Conservation (phyloP, 2,888 invertebrate genomes). For the Masnerella sp. region DNA sequence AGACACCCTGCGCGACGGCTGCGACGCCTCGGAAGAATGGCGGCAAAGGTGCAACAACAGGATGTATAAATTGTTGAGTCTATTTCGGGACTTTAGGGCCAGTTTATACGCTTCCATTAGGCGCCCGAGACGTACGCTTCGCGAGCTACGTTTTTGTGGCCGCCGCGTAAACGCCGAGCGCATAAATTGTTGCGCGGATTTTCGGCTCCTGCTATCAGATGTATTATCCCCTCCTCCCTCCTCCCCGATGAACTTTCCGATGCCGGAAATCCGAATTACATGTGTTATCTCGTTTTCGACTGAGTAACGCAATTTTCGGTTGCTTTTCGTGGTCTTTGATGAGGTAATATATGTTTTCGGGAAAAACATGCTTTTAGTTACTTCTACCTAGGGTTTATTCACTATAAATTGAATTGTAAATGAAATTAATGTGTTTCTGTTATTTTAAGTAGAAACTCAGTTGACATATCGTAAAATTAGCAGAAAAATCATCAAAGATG, state of each 20-base stretch:
- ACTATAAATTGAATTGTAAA: no score
- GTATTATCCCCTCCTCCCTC: constrained; percentile 9
- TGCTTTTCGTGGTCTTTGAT: no score
- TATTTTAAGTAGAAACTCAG: no score
- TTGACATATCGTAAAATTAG: no score
- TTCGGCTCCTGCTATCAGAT: constrained; percentile 35
- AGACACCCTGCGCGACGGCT: constrained; percentile 55
- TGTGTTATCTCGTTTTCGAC: not conserved
- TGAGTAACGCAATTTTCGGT: no score
- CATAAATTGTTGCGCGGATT: constrained; percentile 67
- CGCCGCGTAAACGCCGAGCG: constrained; percentile 62
- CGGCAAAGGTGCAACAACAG: constrained; percentile 72
- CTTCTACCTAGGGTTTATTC: no score
- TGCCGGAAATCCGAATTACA: not conserved
- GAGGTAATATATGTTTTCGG: no score
- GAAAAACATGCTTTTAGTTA: no score
- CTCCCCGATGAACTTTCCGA: constrained; percentile 9
- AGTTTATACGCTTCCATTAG: constrained; percentile 74
- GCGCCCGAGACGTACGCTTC: constrained; percentile 62
- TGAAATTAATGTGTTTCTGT: no score
- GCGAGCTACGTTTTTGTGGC: constrained; percentile 61
- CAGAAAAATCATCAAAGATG: no score
- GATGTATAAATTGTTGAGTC: constrained; percentile 76
- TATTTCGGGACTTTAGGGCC: constrained; percentile 75
- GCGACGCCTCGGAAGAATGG: constrained; percentile 51